These are phyloP conservation scores for Macropus fuliginosus DNA, from an alignment of 2,797 vertebrate genomes.

Conservation along the genomic window DNA sequence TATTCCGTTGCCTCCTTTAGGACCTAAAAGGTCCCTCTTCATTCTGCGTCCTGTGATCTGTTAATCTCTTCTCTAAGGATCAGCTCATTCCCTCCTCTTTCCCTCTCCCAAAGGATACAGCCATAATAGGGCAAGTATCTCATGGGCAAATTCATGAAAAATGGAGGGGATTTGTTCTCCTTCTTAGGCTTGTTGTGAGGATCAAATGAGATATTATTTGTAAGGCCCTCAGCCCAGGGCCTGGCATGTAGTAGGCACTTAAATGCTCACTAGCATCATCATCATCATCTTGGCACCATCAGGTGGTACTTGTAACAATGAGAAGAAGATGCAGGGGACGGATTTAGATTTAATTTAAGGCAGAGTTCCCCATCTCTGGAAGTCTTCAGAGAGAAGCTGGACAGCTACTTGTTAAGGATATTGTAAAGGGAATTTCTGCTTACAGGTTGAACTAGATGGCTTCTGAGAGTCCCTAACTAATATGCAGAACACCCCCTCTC, in stretches of 20 bases:
- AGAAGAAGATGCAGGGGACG: neutral
- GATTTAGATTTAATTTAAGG: neutral
- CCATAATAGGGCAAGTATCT: neutral
- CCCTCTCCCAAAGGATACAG: neutral
- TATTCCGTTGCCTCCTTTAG: neutral
- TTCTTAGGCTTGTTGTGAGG: neutral
- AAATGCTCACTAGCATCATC: neutral
- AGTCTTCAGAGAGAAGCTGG: neutral
- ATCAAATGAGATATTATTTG: neutral
- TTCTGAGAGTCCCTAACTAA: neutral
- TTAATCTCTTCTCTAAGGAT: neutral
- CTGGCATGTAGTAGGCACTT: neutral
- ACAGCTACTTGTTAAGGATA: neutral
- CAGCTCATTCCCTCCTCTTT: neutral
- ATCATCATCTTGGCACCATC: neutral
- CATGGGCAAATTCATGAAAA: neutral
- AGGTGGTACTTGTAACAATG: neutral
- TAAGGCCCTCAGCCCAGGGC: neutral
- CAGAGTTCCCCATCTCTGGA: too few species aligned
- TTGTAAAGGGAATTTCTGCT: neutral
- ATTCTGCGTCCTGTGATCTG: neutral
- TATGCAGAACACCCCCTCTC: neutral
- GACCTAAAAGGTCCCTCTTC: neutral
- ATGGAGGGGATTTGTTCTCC: neutral
- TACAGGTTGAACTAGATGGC: neutral